Base-by-base conservation (phyloP, 2,888 invertebrate species). In the Eupeodes latifasciatus region DNA sequence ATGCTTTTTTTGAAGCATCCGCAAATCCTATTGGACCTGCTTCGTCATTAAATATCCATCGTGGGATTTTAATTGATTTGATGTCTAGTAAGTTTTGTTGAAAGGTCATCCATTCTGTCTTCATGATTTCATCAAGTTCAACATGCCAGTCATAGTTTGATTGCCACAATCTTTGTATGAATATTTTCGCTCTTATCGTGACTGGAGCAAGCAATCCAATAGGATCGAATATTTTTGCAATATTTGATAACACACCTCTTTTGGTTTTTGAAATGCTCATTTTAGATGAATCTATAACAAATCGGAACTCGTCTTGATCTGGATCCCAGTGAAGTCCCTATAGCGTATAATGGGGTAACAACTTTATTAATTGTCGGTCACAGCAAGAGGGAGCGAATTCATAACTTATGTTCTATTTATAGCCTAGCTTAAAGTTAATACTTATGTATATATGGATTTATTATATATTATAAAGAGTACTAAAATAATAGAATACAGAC, bases 191-290 rank as follows among this genome's bases (percentile, higher is more conserved):
- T 40, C 40, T 36, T 62, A 62, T n/a, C 7, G 62, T 62, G 40
- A 62, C 40, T 62, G 62, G 19, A 64, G 47, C 47, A 19, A 47
- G 47, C 64, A 12, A 19, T 64, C 64, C 27, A 47, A 64, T 64
- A 47, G 64, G 64, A 64, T 64, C 47, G 27, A 64, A 64, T 64
- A 64, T 47, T 64, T 64, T 64, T 47, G 64, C 64, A 64, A 64
- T 47, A 47, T 59, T 59, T 64, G 44, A 64, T 64, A 64, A 47
- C 19, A 12, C 64, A 47, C 47, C 12, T 64, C 47, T 19, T 64
- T 64, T 64, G 44, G 47, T 64, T 47, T 64, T 64, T 64, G 64
- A 44, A 40, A 62, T 44, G 16, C 62, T 62, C 10, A n/a, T 36
- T 14, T 59, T 14, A 5, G 59, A 59, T 34, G 59, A 12, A 34